Evolutionary conservation across 2,113 vertebrate genomes (phyloP), one percentile per base, ranked within the genome.

Genomic region (Sinocyclocheilus grahami): DNA sequence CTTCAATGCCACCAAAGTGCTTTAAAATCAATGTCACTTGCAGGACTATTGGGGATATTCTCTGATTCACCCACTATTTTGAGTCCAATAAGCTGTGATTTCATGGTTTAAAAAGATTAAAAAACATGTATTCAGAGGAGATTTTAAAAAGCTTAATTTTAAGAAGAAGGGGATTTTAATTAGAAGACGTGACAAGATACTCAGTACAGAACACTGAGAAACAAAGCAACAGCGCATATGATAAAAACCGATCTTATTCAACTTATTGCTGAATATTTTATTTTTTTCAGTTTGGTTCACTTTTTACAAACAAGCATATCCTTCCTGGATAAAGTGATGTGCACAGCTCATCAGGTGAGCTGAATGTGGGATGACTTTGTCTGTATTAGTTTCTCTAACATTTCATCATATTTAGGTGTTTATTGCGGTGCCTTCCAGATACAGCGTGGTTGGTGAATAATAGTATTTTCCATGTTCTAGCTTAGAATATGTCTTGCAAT

Each of bases 1-100:
- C 30, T 79, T 60, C n/a, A 79, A 60, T 39, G 37, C 18, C 55
- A 62, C 53, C 78, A 79, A 79, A 79, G 78, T 5, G 9, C 78
- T 79, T 60, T 7, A 9, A 78, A 60, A 62, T 81, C 58, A 24
- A 46, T 62, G 37, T 30, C 46, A 77, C 46, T 77, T 77, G 46
- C 30, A 27, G 12, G n/a, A 79, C 18, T 60, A 3, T 24, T 46
- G 10, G 12, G 30, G 13, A 81, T 81, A 22, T 16, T 13, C 37
- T 27, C 42, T 33, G 53, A 78, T 60, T 37, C 24, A 58, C 18
- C 42, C 72, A 48, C 16, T 37, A 10, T 78, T 60, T 42, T 39
- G 3, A 63, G 37, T 42, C 58, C 37, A 33, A 55, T 30, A 33
- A 80, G 22, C 33, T 63, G 55, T 42, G 33, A 80, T 63, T 63